These are phyloP conservation scores for Chionis minor DNA, from an alignment of 2,113 vertebrate species.

Conservation along the genomic window DNA sequence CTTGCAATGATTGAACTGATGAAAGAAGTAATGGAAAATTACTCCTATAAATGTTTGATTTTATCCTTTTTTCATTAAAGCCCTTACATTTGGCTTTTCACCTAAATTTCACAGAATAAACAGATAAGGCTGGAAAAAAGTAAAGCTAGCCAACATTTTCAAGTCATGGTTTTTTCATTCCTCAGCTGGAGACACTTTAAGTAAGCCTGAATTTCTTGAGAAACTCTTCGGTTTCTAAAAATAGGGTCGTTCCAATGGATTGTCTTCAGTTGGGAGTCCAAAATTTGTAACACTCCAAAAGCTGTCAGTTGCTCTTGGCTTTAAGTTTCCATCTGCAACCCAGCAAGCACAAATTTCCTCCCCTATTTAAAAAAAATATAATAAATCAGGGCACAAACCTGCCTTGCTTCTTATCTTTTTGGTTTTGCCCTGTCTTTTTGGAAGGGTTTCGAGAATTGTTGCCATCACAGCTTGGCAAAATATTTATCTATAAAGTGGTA, in stretches of 20 bases:
- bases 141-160: neutral
- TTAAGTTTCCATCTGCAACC: neutral
- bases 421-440: neutral
- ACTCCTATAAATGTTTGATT: neutral
- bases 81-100: neutral
- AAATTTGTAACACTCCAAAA: slow-evolving; percentile 11
- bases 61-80: neutral
- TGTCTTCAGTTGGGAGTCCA: neutral
- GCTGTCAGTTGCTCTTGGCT: neutral
- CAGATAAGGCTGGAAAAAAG: neutral
- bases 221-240: slow-evolving; percentile 15
- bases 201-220: neutral
- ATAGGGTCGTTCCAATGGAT: neutral
- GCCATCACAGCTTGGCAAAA: neutral
- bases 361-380: neutral
- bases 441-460: neutral
- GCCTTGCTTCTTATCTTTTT: neutral
- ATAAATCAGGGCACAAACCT: neutral
- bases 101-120: neutral
- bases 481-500: neutral
- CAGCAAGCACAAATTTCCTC: neutral
- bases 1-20: neutral
- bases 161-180: neutral
- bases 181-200: slow-evolving; percentile 1
- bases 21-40: slow-evolving; percentile 1